phyloP scores from a whole-genome alignment of 2,113 vertebrate species.

The Hemiprocne comata region DNA sequence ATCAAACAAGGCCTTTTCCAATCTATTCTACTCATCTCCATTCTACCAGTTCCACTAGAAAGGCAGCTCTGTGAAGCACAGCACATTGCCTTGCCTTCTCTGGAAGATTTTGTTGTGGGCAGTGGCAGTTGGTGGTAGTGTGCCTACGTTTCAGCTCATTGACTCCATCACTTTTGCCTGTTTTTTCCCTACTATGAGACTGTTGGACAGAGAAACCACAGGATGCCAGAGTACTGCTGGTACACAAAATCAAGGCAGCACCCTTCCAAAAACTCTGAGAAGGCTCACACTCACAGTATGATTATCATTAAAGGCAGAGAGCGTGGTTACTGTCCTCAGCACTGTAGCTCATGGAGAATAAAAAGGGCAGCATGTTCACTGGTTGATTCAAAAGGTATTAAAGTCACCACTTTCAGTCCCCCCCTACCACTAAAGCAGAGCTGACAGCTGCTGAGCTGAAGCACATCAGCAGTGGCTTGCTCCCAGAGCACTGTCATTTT shows the following conservation, averaged over 20 bases:
- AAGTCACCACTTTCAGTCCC: background rate
- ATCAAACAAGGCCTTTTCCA: background rate
- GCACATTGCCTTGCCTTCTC: background rate
- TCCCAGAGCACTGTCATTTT: background rate
- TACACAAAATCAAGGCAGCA: background rate
- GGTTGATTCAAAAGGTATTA: background rate
- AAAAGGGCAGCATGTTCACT: background rate
- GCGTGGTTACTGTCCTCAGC: background rate
- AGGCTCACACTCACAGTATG: background rate
- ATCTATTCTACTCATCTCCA: background rate
- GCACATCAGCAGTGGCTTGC: fast-evolving
- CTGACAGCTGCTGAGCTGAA: background rate
- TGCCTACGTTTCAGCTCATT: background rate
- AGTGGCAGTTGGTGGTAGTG: background rate
- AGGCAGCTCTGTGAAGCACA: background rate
- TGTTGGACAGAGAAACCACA: background rate
- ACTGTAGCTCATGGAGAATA: background rate
- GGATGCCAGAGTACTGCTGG: background rate
- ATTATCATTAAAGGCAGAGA: background rate
- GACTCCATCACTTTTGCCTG: background rate
- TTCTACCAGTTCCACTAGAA: background rate
- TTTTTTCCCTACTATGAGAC: background rate
- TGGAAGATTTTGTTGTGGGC: background rate
- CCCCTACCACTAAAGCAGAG: background rate
- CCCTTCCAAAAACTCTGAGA: background rate